Evolutionary conservation across 2,113 vertebrate genomes (phyloP).

Genomic region (Phrynosoma platyrhinos): DNA sequence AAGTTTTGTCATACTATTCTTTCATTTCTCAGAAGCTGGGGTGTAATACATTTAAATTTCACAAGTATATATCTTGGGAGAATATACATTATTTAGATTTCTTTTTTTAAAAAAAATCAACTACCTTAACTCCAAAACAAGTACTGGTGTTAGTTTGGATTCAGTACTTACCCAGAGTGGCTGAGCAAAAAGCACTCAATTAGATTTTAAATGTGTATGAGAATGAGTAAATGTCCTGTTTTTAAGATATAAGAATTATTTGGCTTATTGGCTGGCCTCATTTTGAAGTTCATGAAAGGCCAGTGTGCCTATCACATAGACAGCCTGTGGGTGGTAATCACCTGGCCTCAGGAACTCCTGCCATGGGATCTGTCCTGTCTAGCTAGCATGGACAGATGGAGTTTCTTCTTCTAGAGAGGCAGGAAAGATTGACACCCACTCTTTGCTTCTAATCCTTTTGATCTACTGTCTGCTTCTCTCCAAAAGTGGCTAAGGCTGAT

Average conservation of each 20-base stretch:
- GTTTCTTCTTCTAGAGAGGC: not conserved
- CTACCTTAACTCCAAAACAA: not conserved
- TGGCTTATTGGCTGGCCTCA: not conserved
- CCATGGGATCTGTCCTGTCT: not conserved
- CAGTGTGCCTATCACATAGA: not conserved
- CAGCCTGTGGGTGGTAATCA: not conserved
- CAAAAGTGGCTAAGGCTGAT: not conserved
- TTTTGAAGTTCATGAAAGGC: slow-evolving; percentile 8
- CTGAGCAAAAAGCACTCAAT: not conserved
- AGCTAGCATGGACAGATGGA: not conserved
- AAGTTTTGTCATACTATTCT: not conserved
- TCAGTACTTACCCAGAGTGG: not conserved
- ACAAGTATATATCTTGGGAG: slow-evolving; percentile 17
- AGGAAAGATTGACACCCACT: not conserved
- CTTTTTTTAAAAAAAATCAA: too few species aligned
- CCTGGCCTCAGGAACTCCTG: not conserved
- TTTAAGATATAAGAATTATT: not conserved
- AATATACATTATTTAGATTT: slow-evolving; percentile 17
- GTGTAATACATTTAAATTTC: slow-evolving; percentile 19
- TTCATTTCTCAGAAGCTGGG: slow-evolving; percentile 18
- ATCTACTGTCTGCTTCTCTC: not conserved
- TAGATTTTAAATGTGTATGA: not conserved
- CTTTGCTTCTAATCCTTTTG: not conserved
- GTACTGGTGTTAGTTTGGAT: not conserved
- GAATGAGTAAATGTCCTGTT: not conserved